These are phyloP conservation scores for Branchipolynoe longqiensis DNA, from an alignment of 2,888 invertebrate genomes.

Conservation along the genomic window DNA sequence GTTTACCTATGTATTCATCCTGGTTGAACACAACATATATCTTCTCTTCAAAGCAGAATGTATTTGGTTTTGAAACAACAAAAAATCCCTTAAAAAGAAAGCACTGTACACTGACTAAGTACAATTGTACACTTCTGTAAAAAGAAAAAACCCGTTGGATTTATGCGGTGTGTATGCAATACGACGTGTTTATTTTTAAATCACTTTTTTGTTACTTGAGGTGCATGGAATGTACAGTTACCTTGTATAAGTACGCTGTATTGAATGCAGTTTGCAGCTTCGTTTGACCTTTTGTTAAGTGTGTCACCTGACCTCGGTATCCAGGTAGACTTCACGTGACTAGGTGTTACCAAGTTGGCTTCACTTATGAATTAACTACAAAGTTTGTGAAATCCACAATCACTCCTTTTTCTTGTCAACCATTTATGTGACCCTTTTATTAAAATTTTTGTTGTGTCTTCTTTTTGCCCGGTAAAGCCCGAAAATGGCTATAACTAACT, in stretches of 20 bases:
- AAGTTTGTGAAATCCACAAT: constrained; percentile 25
- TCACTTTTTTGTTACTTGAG: not conserved
- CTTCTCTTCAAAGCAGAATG: constrained; percentile 10
- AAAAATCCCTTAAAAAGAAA: too few relatives aligned
- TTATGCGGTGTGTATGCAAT: too few relatives aligned
- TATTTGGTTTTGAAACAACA: too few relatives aligned
- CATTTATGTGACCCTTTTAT: constrained; percentile 12
- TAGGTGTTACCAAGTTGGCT: too few relatives aligned
- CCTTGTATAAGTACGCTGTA: not conserved
- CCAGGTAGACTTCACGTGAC: too few relatives aligned
- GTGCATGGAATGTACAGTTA: constrained; percentile 26
- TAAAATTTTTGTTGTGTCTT: not conserved
- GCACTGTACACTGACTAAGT: not conserved
- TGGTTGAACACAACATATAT: constrained; percentile 10
- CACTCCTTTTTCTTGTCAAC: constrained; percentile 6
- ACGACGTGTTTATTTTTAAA: not conserved
- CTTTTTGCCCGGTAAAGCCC: constrained; percentile 37
- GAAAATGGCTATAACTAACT: constrained; percentile 28
- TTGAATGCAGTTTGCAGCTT: constrained; percentile 22
- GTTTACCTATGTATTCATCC: constrained; percentile 1
- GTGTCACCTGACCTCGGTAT: too few relatives aligned
- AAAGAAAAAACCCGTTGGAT: too few relatives aligned
- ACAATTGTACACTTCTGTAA: too few relatives aligned
- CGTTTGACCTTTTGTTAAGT: not conserved
- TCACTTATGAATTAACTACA: too few relatives aligned